Conservation (phyloP, 2,888 invertebrate species). For the Volucella bombylans region DNA sequence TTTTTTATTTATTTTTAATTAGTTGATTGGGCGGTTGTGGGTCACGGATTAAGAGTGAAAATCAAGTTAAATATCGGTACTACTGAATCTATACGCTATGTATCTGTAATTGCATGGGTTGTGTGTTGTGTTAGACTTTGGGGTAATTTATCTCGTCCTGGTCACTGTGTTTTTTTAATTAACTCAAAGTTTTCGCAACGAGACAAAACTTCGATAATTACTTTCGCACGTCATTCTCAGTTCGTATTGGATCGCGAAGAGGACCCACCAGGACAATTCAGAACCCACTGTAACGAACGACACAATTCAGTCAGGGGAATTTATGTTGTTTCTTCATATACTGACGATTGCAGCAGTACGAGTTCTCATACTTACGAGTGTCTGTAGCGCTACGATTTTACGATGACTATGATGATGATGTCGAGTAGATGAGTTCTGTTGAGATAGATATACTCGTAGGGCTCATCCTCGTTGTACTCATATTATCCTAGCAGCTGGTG, state of each 20-base stretch:
- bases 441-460: not conserved
- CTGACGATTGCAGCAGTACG: not conserved
- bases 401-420: slow-evolving; percentile 37
- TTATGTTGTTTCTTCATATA: too few species aligned
- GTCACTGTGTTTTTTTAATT: slow-evolving; percentile 36
- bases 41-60: not conserved
- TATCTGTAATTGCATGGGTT: not conserved
- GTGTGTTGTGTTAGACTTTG: not conserved
- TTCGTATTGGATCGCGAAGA: slow-evolving; percentile 9
- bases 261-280: not conserved
- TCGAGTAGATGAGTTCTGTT: slow-evolving; percentile 15
- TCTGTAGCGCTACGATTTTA: slow-evolving; percentile 11
- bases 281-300: too few species aligned
- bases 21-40: slow-evolving; percentile 40
- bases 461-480: not conserved
- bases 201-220: slow-evolving; percentile 48
- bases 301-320: too few species aligned
- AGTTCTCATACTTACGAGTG: not conserved
- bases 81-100: not conserved
- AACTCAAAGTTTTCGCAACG: slow-evolving; percentile 47
- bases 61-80: too few species aligned
- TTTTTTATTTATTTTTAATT: slow-evolving; percentile 62
- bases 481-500: slow-evolving; percentile 20
- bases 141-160: slow-evolving; percentile 25
- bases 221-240: slow-evolving; percentile 45